These are phyloP conservation scores for Petrolisthes manimaculis DNA, from an alignment of 2,888 invertebrate species.

Conservation along the genomic window DNA sequence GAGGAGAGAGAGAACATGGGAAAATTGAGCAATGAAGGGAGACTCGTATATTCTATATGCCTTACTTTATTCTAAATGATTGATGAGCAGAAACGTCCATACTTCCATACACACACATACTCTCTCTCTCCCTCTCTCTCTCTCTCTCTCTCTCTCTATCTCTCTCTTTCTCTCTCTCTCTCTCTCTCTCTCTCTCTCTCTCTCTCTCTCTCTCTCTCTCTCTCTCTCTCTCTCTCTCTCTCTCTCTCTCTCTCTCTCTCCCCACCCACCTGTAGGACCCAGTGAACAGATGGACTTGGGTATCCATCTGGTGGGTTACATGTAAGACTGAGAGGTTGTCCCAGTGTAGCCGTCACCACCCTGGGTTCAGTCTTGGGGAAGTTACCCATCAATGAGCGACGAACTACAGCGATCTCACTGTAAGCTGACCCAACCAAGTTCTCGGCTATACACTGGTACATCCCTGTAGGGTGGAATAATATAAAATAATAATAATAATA, in stretches of 20 bases:
- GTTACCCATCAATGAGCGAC: slow-evolving; percentile 54
- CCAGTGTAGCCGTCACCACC: slow-evolving; percentile 56
- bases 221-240: not conserved
- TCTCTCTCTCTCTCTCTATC: not conserved
- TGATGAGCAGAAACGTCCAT: too few relatives aligned
- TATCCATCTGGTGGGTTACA: slow-evolving; percentile 61
- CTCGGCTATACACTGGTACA: slow-evolving; percentile 63
- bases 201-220: slow-evolving; percentile 13
- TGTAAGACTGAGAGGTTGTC: slow-evolving; percentile 55
- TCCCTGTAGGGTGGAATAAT: slow-evolving; percentile 32
- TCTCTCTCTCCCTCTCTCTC: not conserved
- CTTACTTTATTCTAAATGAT: too few relatives aligned
- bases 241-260: not conserved
- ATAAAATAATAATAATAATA: not conserved
- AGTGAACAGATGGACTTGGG: slow-evolving; percentile 59
- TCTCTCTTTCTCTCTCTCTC: not conserved
- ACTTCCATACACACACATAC: not conserved
- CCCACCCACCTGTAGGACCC: slow-evolving; percentile 61
- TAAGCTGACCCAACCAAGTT: slow-evolving; percentile 57
- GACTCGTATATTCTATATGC: too few relatives aligned
- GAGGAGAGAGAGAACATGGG: too few relatives aligned
- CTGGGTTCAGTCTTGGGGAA: slow-evolving; percentile 57
- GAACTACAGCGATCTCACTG: slow-evolving; percentile 52
- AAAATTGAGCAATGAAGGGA: too few relatives aligned
- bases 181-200: slow-evolving; percentile 4